Conservation (phyloP, 2,113 vertebrate species). For the Emberiza fucata region DNA sequence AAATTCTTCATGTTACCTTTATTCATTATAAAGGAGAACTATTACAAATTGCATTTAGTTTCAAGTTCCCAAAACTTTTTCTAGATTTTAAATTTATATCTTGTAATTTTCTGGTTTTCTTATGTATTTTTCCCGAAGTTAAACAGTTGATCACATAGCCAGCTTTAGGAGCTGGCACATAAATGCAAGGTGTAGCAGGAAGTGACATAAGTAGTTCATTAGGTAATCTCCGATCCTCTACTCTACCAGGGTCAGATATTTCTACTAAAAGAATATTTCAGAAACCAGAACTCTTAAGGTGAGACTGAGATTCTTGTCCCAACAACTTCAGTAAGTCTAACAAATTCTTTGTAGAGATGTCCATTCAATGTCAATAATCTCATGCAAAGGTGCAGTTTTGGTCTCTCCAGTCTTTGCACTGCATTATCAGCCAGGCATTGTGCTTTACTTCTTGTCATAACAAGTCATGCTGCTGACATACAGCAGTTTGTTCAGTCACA, state of each 20-base stretch:
- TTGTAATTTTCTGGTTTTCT: background rate
- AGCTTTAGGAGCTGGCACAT: background rate
- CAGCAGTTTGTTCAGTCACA: background rate
- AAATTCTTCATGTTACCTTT: background rate
- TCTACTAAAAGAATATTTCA: background rate
- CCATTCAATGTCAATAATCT: background rate
- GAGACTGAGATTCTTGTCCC: background rate
- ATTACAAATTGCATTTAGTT: background rate
- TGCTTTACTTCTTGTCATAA: background rate
- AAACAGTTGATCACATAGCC: background rate
- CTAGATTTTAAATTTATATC: background rate
- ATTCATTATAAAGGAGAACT: background rate
- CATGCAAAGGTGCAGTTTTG: background rate
- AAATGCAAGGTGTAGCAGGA: background rate
- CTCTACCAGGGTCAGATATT: background rate
- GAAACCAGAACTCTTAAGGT: background rate
- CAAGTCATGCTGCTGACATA: background rate
- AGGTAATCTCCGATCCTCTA: background rate
- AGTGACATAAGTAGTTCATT: background rate
- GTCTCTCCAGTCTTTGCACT: background rate
- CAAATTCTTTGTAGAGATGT: background rate
- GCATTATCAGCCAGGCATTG: background rate
- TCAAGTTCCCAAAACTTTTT: background rate
- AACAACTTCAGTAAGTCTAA: background rate
- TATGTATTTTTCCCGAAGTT: background rate